phyloP scores from a whole-genome alignment of 2,113 vertebrate species.

The Anthoscopus minutus region DNA sequence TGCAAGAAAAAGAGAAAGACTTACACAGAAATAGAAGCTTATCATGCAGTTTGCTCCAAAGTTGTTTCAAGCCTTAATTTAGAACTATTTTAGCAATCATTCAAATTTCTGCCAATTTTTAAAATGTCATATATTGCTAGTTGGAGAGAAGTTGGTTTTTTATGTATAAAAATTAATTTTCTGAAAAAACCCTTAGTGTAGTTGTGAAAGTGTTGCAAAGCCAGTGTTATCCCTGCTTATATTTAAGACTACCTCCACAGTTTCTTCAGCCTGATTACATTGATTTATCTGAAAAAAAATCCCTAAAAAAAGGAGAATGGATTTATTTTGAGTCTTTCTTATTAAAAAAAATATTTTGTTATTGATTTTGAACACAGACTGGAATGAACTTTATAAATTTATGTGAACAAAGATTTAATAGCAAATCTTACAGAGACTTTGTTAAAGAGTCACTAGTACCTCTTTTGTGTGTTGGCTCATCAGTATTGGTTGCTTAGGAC shows the following conservation, averaged over 20 bases:
- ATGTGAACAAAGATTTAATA: background rate
- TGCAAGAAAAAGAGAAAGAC: background rate
- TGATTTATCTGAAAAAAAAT: background rate
- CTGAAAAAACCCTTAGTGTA: background rate
- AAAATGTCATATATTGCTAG: background rate
- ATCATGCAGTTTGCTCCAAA: background rate
- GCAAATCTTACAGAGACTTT: background rate
- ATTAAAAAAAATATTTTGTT: background rate
- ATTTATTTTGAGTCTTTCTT: background rate
- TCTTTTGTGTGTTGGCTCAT: background rate
- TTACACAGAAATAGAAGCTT: background rate
- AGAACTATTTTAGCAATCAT: background rate
- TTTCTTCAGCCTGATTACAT: background rate
- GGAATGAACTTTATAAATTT: background rate
- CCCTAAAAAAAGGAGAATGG: background rate
- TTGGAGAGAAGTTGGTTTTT: background rate
- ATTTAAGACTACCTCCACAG: background rate
- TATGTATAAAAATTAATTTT: background rate
- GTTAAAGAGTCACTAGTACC: background rate
- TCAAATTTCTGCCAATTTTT: background rate
- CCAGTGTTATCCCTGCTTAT: background rate
- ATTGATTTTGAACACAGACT: background rate
- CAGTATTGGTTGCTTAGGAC: background rate
- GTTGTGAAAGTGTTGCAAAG: background rate
- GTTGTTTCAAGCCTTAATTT: background rate